A percentile compares a stretch with the other conserved stretches of the same genome.
phyloP scores from a whole-genome alignment of 2,113 vertebrate genomes.

The Oostethus manadensis region DNA sequence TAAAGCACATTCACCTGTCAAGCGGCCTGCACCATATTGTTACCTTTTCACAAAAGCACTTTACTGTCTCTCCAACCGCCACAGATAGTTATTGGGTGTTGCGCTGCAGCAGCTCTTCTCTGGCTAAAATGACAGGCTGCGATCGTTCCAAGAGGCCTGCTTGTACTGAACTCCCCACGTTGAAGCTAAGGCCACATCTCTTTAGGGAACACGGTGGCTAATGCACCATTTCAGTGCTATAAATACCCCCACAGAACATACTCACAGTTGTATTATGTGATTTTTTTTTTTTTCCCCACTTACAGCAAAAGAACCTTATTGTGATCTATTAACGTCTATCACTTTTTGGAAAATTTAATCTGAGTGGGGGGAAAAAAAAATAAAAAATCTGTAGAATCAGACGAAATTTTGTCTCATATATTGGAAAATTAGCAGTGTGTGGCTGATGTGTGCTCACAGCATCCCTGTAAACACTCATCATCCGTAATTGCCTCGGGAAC shows the following conservation, averaged over 20 bases:
- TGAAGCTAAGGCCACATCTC: constrained; percentile 22
- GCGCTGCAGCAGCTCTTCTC: constrained; percentile 17
- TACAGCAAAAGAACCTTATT: neutral
- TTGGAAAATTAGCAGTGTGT: constrained; percentile 21
- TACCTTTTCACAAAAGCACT: constrained; percentile 41
- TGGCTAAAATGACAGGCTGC: constrained; percentile 29
- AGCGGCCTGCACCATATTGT: constrained; percentile 17
- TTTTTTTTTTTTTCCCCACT: constrained; percentile 46
- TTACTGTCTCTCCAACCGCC: constrained; percentile 20
- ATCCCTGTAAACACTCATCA: constrained; percentile 4
- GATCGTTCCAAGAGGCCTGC: constrained; percentile 24
- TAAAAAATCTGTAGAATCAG: constrained; percentile 1
- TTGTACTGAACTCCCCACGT: constrained; percentile 23
- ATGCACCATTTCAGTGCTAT: constrained; percentile 46
- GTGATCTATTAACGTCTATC: neutral
- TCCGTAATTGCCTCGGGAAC: constrained; percentile 15
- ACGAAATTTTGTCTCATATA: constrained; percentile 1
- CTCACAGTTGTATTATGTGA: constrained; percentile 26
- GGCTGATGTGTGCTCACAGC: constrained; percentile 5
- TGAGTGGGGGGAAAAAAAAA: constrained; percentile 1
- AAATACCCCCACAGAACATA: constrained; percentile 37
- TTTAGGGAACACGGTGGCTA: constrained; percentile 38
- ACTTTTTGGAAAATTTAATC: constrained; percentile 1
- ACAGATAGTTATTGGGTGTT: constrained; percentile 21
- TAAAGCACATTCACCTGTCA: constrained; percentile 19